Evolutionary conservation across 2,113 vertebrate species (phyloP).

Genomic region (Spermophilus dauricus): DNA sequence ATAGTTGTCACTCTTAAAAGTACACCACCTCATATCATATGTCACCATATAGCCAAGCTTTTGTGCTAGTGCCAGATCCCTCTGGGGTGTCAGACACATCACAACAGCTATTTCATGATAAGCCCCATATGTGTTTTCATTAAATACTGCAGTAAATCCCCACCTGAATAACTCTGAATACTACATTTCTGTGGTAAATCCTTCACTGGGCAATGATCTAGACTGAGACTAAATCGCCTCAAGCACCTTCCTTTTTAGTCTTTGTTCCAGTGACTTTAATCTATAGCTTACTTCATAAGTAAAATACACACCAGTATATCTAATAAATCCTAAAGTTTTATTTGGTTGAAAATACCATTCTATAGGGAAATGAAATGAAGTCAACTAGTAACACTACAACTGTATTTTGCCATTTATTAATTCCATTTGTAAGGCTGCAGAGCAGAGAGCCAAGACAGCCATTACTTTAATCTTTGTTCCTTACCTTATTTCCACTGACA

Average conservation of each 20-base stretch:
- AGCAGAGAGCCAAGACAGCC: conserved; percentile 27
- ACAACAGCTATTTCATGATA: conserved; percentile 67
- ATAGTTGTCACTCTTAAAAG: conserved; percentile 28
- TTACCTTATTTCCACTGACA: conserved; percentile 43
- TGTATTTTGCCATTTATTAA: conserved; percentile 51
- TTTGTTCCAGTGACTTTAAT: conserved; percentile 73
- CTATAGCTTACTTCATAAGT: conserved; percentile 74
- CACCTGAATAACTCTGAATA: conserved; percentile 69
- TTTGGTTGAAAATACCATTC: conserved; percentile 69
- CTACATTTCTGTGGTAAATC: conserved; percentile 64
- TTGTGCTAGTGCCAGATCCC: conserved; percentile 54
- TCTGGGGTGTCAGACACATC: conserved; percentile 44
- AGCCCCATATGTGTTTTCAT: conserved; percentile 56
- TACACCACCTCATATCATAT: background rate
- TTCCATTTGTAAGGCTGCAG: conserved; percentile 60
- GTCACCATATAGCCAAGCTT: background rate
- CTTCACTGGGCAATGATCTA: conserved; percentile 33
- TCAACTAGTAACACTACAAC: conserved; percentile 53
- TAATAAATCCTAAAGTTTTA: conserved; percentile 59
- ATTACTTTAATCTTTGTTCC: conserved; percentile 55
- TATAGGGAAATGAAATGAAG: conserved; percentile 59
- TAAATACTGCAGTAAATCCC: conserved; percentile 74
- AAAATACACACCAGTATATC: conserved; percentile 54
- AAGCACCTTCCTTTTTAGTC: conserved; percentile 65
- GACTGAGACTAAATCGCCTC: conserved; percentile 48